Evolutionary conservation across 1,140 invertebrate species (phyloP).

Genomic region (Drosophila ercepeae): DNA sequence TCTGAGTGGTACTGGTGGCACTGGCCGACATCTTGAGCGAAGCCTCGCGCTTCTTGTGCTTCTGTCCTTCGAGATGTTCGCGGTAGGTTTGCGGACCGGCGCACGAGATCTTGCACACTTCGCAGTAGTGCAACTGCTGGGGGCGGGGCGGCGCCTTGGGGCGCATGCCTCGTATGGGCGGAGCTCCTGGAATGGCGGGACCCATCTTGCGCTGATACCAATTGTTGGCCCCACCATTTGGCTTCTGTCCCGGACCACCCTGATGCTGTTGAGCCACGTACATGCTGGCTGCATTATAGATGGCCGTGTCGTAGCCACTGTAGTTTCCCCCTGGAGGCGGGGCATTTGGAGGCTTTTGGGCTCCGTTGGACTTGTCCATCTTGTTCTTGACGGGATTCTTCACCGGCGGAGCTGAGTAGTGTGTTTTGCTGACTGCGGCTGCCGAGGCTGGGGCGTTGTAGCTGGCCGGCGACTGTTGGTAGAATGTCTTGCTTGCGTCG

Average conservation of each 20-base stretch:
- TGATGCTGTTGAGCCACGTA: constrained; percentile 93
- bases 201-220: constrained; percentile 85
- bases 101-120: constrained; percentile 99
- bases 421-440: constrained; percentile 84
- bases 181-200: constrained; percentile 58
- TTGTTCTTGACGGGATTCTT: constrained; percentile 80
- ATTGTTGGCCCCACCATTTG: constrained; percentile 56
- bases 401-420: constrained; percentile 85
- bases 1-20: constrained; percentile 84
- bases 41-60: constrained; percentile 99
- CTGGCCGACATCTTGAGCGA: constrained; percentile 90
- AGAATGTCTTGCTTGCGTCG: constrained; percentile 88
- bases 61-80: constrained; percentile 98
- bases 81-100: constrained; percentile 98
- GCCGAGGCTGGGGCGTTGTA: constrained; percentile 84
- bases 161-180: constrained; percentile 54
- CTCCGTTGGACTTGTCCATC: constrained; percentile 74
- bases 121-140: constrained; percentile 96
- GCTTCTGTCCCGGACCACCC: constrained; percentile 54
- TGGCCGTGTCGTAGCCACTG: constrained; percentile 94
- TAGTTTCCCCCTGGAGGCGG: constrained; percentile 87
- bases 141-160: constrained; percentile 93
- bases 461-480: constrained; percentile 87
- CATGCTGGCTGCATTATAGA: constrained; percentile 96
- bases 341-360: constrained; percentile 41